Conservation (phyloP, 2,797 vertebrate species). For the Siniperca undulata region DNA sequence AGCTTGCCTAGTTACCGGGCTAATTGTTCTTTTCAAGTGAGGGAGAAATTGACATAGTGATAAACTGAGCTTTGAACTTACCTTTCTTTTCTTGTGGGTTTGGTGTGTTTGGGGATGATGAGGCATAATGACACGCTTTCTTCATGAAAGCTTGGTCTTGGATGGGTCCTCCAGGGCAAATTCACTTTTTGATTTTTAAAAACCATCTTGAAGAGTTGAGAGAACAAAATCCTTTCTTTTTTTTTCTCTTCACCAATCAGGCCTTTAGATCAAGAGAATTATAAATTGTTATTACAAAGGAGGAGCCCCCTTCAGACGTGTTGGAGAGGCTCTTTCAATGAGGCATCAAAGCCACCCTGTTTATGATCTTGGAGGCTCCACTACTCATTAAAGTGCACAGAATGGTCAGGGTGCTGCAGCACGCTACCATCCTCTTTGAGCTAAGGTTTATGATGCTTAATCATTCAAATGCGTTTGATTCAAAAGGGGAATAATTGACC, state of each 20-base stretch:
- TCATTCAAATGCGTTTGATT: constrained; percentile 41
- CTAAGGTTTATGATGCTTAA: constrained; percentile 29
- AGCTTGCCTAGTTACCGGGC: neutral
- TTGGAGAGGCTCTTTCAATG: constrained; percentile 84
- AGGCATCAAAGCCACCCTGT: constrained; percentile 88
- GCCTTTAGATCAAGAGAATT: constrained; percentile 90
- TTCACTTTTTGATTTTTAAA: constrained; percentile 87
- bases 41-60: constrained; percentile 83
- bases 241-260: constrained; percentile 74
- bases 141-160: constrained; percentile 85
- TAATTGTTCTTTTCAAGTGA: constrained; percentile 56
- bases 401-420: constrained; percentile 65
- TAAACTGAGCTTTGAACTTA: constrained; percentile 80
- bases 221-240: constrained; percentile 49
- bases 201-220: constrained; percentile 46
- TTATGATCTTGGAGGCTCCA: constrained; percentile 86
- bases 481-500: constrained; percentile 43
- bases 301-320: constrained; percentile 89
- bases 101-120: constrained; percentile 72
- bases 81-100: constrained; percentile 74
- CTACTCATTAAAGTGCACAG: constrained; percentile 85
- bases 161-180: constrained; percentile 86
- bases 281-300: constrained; percentile 92
- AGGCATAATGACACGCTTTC: constrained; percentile 83
- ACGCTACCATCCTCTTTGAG: constrained; percentile 40